Evolutionary conservation across 2,888 invertebrate species (phyloP), one percentile per base, ranked within the genome.

Genomic region (Platycheirus albimanus): DNA sequence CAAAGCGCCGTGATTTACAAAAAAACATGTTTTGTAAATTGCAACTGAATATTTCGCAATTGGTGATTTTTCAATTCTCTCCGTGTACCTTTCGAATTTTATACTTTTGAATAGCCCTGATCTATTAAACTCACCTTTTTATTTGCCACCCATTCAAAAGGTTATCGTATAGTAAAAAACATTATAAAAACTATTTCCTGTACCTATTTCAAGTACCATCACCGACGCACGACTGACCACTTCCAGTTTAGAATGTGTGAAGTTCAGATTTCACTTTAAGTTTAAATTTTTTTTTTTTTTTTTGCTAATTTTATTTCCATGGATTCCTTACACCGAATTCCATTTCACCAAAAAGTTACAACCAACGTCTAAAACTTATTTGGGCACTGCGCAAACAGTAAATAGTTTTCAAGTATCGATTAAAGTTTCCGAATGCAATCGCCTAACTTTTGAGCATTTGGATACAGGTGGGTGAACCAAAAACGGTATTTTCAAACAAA

Each of bases 371-470:
- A 49, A 17, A 63, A 56, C 63, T 28, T 58, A 52, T 74, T 69
- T 49, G 67, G 61, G 51, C 47, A 58, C 71, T 45, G 30, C 69
- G 24, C 78, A 74, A 74, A 74, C 72, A 78, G 83, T 83, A 83
- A 83, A 83, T 83, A 78, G 72, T 83, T 83, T 64, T 11, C 43
- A 83, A 83, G 72, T 83, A 83, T 83, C 72, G 83, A 78, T 69
- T 78, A 67, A 47, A 78, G 58, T 83, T 80, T 67, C 41, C 41
- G 63, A 63, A 77, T 67, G 81, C 77, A 83, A 77, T 80, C 43
- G 74, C 64, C 74, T 69, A 64, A 69, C 69, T 78, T 83, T 83
- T 83, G 58, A 38, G 30, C 58, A 83, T 83, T 74, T 64, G 43
- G 67, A 67, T 80, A 76, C 72, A 78, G 72, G 83, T 74, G 72